Base-by-base conservation (phyloP, 1,140 invertebrate genomes). In the Cyrtorhinus lividipennis region DNA sequence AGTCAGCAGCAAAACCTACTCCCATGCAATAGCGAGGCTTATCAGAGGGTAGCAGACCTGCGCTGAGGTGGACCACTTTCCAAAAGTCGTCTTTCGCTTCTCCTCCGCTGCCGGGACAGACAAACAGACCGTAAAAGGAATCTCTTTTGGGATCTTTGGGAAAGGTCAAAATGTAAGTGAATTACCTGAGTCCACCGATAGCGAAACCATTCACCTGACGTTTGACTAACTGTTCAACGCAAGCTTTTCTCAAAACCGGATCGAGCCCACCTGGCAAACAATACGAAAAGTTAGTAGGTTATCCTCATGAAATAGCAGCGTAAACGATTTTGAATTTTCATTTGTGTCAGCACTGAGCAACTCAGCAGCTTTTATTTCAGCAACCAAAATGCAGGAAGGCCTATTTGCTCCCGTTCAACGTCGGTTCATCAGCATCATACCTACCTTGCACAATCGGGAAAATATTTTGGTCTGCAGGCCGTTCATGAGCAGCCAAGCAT, bases 21-120 rank as follows among this genome's bases (percentile, higher is more conserved):
- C 95, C 96, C 95, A 99, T 99, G 24, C 98, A 77, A 75, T 99
- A 99, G 58, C 94, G 77, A 2, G 95, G 95, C 74, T 94, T 96
- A 67, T 93, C 76, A 60, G 82, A 83, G 10, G 92, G 95, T 68
- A 99, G 76, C 62, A 86, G 77, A 68, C 89, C 81, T 3, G 95
- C 95, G 45, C 90, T 92, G 38, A 92, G 72, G 68, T 87, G 80
- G 0, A 99, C 95, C 82, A 95, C 95, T 71, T 80, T 83, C 93
- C 95, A 99, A 74, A 99, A 99, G 60, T 92, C 83, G 69, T 92
- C 80, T 77, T 99, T 99, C 63, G 86, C 88, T 79, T 99, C 96
- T 25, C 95, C 96, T 25, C 95, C 96, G 81, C 93, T 91, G 66
- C n/a, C n/a, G n/a, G n/a, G n/a, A 61, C 77, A 38, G 15, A 38